Evolutionary conservation across 1,140 invertebrate genomes (phyloP).

Genomic region (Drosophila pruinosa): DNA sequence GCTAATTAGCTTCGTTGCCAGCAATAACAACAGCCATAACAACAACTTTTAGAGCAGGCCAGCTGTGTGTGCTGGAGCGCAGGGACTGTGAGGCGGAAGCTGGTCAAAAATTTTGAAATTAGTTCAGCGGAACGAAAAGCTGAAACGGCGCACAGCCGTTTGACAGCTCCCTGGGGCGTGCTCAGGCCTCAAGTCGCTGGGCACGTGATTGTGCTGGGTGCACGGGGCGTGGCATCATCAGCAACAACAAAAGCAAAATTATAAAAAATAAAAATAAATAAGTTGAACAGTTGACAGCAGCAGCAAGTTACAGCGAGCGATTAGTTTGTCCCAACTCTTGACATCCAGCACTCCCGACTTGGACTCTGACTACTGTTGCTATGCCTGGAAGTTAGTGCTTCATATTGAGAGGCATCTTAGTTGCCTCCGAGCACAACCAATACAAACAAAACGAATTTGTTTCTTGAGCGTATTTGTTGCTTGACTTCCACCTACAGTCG

Average conservation of each 20-base stretch:
- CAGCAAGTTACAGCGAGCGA: slow-evolving; percentile 25
- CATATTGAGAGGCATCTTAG: background rate
- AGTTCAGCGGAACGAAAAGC: slow-evolving; percentile 36
- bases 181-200: slow-evolving; percentile 74
- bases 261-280: slow-evolving; percentile 21
- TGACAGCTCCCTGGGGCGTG: slow-evolving; percentile 78
- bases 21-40: slow-evolving; percentile 34
- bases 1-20: slow-evolving; percentile 33
- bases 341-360: too few species aligned
- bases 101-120: slow-evolving; percentile 69
- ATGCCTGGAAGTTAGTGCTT: slow-evolving; percentile 14
- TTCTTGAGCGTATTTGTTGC: slow-evolving; percentile 12
- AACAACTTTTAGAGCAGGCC: slow-evolving; percentile 28
- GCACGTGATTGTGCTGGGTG: slow-evolving; percentile 61
- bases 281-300: slow-evolving; percentile 64
- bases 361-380: background rate
- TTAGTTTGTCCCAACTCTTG: slow-evolving; percentile 24
- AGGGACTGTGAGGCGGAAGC: background rate
- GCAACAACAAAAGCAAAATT: background rate
- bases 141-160: slow-evolving; percentile 51
- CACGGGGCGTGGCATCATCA: slow-evolving; percentile 48
- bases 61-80: background rate
- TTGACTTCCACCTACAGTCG: too few species aligned
- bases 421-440: background rate
- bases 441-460: slow-evolving; percentile 11